Base-by-base conservation (phyloP, 2,113 vertebrate genomes). In the Stegastes partitus region DNA sequence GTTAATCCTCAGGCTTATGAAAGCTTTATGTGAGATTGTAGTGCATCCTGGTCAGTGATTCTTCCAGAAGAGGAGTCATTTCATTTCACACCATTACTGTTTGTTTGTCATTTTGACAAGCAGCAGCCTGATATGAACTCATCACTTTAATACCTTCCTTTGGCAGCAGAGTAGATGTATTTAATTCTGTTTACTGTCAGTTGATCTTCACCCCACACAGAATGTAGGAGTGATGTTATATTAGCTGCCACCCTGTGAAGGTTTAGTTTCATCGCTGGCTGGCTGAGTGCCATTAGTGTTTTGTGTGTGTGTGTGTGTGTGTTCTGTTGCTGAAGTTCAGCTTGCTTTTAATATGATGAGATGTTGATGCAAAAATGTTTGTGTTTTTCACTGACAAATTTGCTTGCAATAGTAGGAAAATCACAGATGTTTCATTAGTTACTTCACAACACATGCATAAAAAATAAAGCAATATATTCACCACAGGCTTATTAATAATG, bases 21-120 rank as follows among this genome's bases (percentile, higher is more conserved):
- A 57, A 67, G 51, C 49, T 79, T 68, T 53, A 42, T 68, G 42
- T 34, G 45, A 82, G 81, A 79, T 82, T 70, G 75, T 68, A 79
- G 54, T 57, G 19, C 79, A 79, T 26, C 39, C 31, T 51, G 47
- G 45, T 70, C 61, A 58, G 16, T 55, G 61, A 77, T 3, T 47
- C 5, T 44, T 50, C 11, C 34, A 21, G 64, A n/a, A 61, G 26
- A 34, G 28, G 28, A 68, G 6, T 18, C 53, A 7, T 16, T 54
- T 63, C 37, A 26, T 59, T 31, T 72, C 57, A 54, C 61, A 53
- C 3, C 23, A 23, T 12, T 34, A 28, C 59, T 58, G 2, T 66
- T 62, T 34, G 34, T 34, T 42, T 42, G 39, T 21, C 12, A 63
- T 31, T 25, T 71, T 56, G 34, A 45, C 57, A 49, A 34, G 9